Evolutionary conservation across 2,113 vertebrate genomes (phyloP).

Genomic region (Salvelinus sp.): DNA sequence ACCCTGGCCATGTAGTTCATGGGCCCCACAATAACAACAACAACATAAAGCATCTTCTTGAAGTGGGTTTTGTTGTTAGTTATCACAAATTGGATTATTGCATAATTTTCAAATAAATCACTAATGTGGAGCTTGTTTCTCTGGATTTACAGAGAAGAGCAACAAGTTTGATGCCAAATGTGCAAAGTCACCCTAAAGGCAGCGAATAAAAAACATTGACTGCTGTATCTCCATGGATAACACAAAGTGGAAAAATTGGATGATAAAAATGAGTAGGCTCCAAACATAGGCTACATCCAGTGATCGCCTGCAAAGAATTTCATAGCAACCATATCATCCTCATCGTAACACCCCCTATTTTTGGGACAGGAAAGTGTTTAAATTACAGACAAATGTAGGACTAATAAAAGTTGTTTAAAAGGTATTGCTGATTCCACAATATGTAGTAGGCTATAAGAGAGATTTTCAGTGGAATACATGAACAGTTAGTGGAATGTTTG

Average conservation of each 20-base stretch:
- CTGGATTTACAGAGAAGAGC: slow-evolving; percentile 45
- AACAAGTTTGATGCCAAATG: slow-evolving; percentile 45
- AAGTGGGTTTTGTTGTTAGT: slow-evolving; percentile 47
- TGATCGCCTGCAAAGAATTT: background rate
- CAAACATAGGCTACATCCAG: background rate
- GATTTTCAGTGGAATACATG: slow-evolving; percentile 64
- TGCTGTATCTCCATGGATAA: background rate
- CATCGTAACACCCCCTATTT: no score
- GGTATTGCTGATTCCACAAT: background rate
- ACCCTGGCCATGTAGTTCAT: slow-evolving; percentile 47
- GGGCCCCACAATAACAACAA: slow-evolving; percentile 66
- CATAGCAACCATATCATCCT: background rate
- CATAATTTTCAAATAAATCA: slow-evolving; percentile 42
- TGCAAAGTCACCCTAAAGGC: slow-evolving; percentile 41
- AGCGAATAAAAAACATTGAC: slow-evolving; percentile 39
- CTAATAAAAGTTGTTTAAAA: background rate
- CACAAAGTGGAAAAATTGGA: background rate
- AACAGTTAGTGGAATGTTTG: slow-evolving; percentile 68
- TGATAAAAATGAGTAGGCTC: background rate
- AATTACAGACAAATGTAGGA: slow-evolving; percentile 60
- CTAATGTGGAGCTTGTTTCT: slow-evolving; percentile 42
- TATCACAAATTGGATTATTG: slow-evolving; percentile 52
- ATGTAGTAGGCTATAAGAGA: slow-evolving; percentile 41
- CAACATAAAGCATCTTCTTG: slow-evolving; percentile 51
- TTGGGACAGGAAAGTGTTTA: slow-evolving; percentile 41